Conservation (phyloP, 2,888 invertebrate species). For the Empis stercorea region DNA sequence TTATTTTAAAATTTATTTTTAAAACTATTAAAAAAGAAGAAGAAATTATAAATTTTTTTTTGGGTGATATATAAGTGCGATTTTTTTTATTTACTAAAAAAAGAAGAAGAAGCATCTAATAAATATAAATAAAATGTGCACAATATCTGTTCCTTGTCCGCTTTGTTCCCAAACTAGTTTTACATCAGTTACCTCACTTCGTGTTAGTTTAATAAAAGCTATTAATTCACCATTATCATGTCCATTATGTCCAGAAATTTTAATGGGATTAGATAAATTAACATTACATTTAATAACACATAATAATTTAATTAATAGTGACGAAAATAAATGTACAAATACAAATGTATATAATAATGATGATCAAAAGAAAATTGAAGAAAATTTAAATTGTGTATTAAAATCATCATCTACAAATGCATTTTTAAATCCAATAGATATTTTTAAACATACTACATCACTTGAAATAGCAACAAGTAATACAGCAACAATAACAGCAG, state of each 20-base stretch:
- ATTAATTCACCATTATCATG: constrained; percentile 62
- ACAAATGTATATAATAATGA: too few relatives aligned
- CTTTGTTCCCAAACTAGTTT: constrained; percentile 64
- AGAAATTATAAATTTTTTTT: too few relatives aligned
- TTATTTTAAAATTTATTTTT: too few relatives aligned
- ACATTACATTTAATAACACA: constrained; percentile 74
- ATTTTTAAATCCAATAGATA: too few relatives aligned
- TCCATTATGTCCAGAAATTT: constrained; percentile 63
- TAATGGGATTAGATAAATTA: constrained; percentile 66
- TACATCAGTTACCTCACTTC: constrained; percentile 52
- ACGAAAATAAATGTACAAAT: neutral
- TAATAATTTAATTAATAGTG: constrained; percentile 29
- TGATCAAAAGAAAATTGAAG: constrained; percentile 2
- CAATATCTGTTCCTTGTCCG: constrained; percentile 56
- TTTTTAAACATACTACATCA: neutral
- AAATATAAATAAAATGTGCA: constrained; percentile 31
- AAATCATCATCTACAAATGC: neutral
- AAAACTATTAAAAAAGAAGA: too few relatives aligned
- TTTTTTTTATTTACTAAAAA: neutral
- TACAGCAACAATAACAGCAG: constrained; percentile 7
- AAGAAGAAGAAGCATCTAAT: too few relatives aligned
- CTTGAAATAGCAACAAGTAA: constrained; percentile 18
- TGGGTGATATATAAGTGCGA: too few relatives aligned
- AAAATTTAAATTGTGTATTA: neutral
- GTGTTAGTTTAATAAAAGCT: constrained; percentile 57